phyloP scores from a whole-genome alignment of 2,113 vertebrate genomes.

The Zingel zingel region DNA sequence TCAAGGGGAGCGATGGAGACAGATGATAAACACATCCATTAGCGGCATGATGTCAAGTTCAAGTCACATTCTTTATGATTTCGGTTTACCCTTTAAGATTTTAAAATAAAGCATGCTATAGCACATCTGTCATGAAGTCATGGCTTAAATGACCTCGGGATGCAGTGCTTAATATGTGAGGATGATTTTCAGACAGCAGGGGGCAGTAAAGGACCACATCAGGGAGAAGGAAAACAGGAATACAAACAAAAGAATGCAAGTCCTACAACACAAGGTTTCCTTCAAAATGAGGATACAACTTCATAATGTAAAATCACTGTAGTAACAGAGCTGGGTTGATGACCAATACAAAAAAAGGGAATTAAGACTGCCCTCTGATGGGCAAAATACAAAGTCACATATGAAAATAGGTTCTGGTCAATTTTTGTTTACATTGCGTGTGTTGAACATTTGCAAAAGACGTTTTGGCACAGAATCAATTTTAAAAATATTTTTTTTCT shows the following conservation, averaged over 20 bases:
- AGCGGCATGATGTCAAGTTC: conserved; percentile 77
- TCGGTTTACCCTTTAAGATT: conserved; percentile 60
- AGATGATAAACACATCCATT: conserved; percentile 77
- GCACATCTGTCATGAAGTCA: conserved; percentile 46
- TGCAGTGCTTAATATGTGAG: conserved; percentile 37
- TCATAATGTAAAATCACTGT: conserved; percentile 67
- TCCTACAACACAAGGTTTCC: conserved; percentile 62
- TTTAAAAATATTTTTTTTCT: conserved; percentile 85
- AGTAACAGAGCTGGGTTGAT: conserved; percentile 65
- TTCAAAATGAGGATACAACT: conserved; percentile 60
- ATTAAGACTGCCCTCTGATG: conserved; percentile 88
- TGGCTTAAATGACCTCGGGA: conserved; percentile 43
- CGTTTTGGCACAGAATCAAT: conserved; percentile 97
- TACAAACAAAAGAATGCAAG: conserved; percentile 39
- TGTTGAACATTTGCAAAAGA: conserved; percentile 88
- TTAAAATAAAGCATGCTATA: conserved; percentile 72
- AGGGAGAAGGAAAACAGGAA: conserved; percentile 37
- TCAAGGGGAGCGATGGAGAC: conserved; percentile 64
- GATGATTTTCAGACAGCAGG: conserved; percentile 68
- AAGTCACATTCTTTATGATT: conserved; percentile 80
- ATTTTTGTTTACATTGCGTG: conserved; percentile 70
- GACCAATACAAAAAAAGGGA: conserved; percentile 76
- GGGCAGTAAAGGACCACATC: conserved; percentile 71
- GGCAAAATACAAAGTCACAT: conserved; percentile 96
- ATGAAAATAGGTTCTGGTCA: conserved; percentile 95